These are phyloP conservation scores for Eptatretus burgeri DNA, from an alignment of 2,113 vertebrate genomes.

Conservation along the genomic window DNA sequence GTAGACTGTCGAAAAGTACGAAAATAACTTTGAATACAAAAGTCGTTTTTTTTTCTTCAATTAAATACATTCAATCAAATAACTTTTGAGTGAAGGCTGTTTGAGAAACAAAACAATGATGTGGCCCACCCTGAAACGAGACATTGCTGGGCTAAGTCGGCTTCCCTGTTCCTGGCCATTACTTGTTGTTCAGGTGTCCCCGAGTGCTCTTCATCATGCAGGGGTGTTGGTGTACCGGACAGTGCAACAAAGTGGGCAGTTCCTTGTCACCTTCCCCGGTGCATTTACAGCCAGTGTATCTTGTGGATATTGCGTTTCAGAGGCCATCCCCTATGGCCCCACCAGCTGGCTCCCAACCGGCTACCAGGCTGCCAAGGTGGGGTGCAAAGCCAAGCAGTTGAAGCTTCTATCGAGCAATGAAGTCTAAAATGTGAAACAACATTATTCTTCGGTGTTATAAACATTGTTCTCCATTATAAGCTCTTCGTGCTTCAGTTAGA, in stretches of 20 bases:
- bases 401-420: too few relatives aligned
- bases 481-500: too few relatives aligned
- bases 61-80: too few relatives aligned
- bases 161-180: neutral
- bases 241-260: conserved; percentile 84
- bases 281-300: conserved; percentile 92
- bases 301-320: conserved; percentile 90
- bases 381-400: neutral
- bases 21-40: too few relatives aligned
- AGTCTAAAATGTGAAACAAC: too few relatives aligned
- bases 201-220: conserved; percentile 71
- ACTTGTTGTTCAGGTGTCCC: conserved; percentile 54
- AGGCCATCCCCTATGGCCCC: conserved; percentile 94
- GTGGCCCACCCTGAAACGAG: too few relatives aligned
- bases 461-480: too few relatives aligned
- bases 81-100: too few relatives aligned
- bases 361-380: conserved; percentile 84
- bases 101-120: too few relatives aligned
- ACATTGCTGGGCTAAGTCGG: neutral
- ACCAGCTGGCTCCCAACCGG: conserved; percentile 93
- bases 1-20: too few relatives aligned
- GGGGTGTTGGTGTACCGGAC: conserved; percentile 85
- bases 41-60: too few relatives aligned
- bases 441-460: too few relatives aligned
- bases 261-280: conserved; percentile 83